Conservation (phyloP, 2,888 invertebrate species). For the Herminia tarsipennalis region DNA sequence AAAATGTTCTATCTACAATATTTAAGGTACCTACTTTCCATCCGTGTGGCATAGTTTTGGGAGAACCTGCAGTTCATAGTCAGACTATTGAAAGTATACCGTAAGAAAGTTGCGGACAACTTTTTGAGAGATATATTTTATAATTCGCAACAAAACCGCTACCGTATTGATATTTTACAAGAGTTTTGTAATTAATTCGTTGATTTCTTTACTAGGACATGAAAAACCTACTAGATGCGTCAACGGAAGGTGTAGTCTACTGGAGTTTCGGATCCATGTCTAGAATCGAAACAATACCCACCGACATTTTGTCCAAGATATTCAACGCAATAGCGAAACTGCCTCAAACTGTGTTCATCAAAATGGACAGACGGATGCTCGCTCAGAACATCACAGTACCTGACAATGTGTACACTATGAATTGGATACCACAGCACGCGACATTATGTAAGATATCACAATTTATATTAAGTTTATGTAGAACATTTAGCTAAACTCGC, state of each 20-base stretch:
- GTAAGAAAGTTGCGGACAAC: too few relatives aligned
- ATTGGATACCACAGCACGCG: slow-evolving; percentile 85
- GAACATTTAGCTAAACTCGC: too few relatives aligned
- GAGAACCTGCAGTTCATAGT: too few relatives aligned
- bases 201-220: slow-evolving; percentile 66
- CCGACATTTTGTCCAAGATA: slow-evolving; percentile 72
- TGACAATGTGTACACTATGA: slow-evolving; percentile 77
- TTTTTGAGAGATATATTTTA: too few relatives aligned
- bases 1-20: too few relatives aligned
- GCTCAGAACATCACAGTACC: slow-evolving; percentile 77
- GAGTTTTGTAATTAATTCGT: too few relatives aligned
- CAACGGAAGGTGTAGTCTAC: slow-evolving; percentile 82
- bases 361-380: slow-evolving; percentile 79
- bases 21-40: too few relatives aligned
- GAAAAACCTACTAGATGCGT: slow-evolving; percentile 71
- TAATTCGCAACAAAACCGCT: too few relatives aligned
- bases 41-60: too few relatives aligned
- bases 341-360: slow-evolving; percentile 83
- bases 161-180: too few relatives aligned
- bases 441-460: slow-evolving; percentile 76
- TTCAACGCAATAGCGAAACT: slow-evolving; percentile 80
- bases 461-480: too few relatives aligned
- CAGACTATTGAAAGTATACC: too few relatives aligned
- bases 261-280: slow-evolving; percentile 87
- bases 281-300: slow-evolving; percentile 81